Percentiles rank a stretch among this genome's conserved stretches.
These are phyloP conservation scores for Shargacucullia verbasci DNA, from an alignment of 2,888 invertebrate genomes.

Conservation along the genomic window DNA sequence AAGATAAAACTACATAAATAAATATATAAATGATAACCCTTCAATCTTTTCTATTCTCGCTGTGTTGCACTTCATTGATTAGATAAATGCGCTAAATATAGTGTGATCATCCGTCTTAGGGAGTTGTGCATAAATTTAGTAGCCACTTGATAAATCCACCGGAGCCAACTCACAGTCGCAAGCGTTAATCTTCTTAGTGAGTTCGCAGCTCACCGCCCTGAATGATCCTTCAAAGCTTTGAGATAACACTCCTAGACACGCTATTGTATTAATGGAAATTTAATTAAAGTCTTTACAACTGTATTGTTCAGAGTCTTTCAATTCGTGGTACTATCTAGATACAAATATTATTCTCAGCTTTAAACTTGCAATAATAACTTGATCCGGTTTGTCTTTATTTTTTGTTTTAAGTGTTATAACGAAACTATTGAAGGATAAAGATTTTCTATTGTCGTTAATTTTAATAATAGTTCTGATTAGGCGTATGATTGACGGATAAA, in stretches of 20 bases:
- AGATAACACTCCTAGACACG: constrained; percentile 54
- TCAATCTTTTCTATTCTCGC: constrained; percentile 18
- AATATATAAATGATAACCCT: constrained; percentile 11
- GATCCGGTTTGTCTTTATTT: constrained; percentile 37
- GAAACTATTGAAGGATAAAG: constrained; percentile 27
- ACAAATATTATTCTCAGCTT: constrained; percentile 7
- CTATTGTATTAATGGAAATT: constrained; percentile 35
- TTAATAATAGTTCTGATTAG: constrained; percentile 32
- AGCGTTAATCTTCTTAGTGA: constrained; percentile 63
- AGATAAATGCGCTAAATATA: constrained; percentile 25
- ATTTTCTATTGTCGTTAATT: constrained; percentile 33
- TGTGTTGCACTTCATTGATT: constrained; percentile 38
- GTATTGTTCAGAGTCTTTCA: too few species aligned
- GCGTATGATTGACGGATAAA: constrained; percentile 40
- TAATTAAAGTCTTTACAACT: constrained; percentile 21
- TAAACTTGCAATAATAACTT: constrained; percentile 19
- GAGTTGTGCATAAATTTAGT: constrained; percentile 56
- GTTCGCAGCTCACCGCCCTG: constrained; percentile 53
- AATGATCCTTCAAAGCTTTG: constrained; percentile 55
- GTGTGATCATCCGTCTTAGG: constrained; percentile 27
- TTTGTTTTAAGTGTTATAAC: constrained; percentile 20
- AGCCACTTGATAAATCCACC: constrained; percentile 61
- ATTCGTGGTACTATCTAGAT: background rate
- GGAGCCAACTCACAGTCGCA: constrained; percentile 48
- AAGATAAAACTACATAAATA: too few species aligned